Evolutionary conservation across 2,113 vertebrate species (phyloP).

Genomic region (Brachypodius melanocephalos): DNA sequence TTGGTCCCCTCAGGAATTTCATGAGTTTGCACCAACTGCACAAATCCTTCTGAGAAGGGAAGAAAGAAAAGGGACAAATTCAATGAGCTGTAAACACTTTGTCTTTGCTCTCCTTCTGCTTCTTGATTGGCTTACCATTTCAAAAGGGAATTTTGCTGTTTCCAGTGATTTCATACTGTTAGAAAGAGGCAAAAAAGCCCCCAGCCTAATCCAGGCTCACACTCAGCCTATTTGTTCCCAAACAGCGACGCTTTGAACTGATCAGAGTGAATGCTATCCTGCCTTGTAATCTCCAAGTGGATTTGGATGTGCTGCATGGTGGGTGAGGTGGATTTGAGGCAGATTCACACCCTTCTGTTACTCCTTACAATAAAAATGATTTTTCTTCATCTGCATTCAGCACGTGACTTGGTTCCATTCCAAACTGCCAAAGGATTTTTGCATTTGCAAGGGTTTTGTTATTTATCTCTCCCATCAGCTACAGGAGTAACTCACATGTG

Average conservation of each 20-base stretch:
- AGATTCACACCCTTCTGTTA: neutral
- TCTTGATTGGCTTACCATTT: neutral
- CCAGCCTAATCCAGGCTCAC: neutral
- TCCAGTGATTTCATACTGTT: neutral
- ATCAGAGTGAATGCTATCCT: neutral
- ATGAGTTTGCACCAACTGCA: neutral
- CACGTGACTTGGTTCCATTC: neutral
- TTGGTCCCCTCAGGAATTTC: neutral
- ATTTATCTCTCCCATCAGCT: conserved; percentile 12
- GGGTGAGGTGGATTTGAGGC: neutral
- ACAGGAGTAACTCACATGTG: neutral
- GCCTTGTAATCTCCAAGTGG: neutral
- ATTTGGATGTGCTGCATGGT: neutral
- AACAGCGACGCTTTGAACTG: neutral
- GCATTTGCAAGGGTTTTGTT: neutral
- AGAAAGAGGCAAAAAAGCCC: neutral
- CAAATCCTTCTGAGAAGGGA: neutral
- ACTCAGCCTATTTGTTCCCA: neutral
- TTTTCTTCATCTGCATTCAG: conserved; percentile 47
- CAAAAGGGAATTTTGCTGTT: neutral
- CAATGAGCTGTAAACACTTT: neutral
- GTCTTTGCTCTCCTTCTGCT: neutral
- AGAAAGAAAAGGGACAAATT: neutral
- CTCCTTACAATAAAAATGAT: conserved; percentile 20
- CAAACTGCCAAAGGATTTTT: neutral